Evolutionary conservation across 2,888 invertebrate genomes (phyloP).

Genomic region (Brachylomia viminalis): DNA sequence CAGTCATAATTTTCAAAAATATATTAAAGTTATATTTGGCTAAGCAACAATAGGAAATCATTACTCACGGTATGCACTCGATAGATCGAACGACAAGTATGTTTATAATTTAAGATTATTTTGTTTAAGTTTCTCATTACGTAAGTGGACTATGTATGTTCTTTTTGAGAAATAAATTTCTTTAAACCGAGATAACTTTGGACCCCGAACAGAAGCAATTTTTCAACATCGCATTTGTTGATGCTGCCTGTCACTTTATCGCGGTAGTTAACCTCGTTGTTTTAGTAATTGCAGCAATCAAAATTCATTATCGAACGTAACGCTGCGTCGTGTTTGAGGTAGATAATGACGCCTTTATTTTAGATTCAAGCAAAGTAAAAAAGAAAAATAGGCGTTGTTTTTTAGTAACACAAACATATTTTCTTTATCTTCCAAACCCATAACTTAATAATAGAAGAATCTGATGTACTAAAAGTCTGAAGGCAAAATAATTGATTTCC

Average conservation of each 20-base stretch:
- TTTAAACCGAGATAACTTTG: neutral
- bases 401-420: neutral
- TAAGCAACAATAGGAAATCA: no score
- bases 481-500: conserved; percentile 60
- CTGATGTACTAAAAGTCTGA: conserved; percentile 19
- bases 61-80: no score
- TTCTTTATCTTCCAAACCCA: conserved; percentile 19
- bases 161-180: no score
- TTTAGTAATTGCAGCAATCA: neutral
- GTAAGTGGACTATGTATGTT: no score
- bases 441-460: conserved; percentile 36
- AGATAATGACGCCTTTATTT: neutral
- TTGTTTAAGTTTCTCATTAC: no score
- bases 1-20: no score
- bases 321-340: neutral
- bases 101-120: no score
- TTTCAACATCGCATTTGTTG: neutral
- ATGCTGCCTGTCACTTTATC: neutral
- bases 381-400: neutral
- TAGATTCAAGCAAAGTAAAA: neutral
- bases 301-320: neutral
- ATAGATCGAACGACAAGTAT: no score
- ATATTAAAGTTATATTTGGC: no score
- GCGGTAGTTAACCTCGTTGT: neutral
- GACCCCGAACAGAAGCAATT: neutral